phyloP scores from a whole-genome alignment of 2,113 vertebrate genomes.

The Centrocercus urophasianus region DNA sequence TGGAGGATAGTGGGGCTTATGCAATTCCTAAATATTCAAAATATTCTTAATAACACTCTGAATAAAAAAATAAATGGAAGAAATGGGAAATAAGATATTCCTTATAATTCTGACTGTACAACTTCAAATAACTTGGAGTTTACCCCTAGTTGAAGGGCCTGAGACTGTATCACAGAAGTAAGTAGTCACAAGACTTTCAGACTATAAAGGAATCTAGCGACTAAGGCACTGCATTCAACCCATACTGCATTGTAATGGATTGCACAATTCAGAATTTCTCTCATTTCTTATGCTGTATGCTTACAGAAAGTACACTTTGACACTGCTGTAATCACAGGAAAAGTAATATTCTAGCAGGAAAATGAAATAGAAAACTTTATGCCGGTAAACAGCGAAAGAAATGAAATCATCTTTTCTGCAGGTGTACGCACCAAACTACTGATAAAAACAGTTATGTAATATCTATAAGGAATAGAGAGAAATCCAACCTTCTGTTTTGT shows the following conservation, averaged over 20 bases:
- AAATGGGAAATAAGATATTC: not conserved
- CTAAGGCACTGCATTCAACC: not conserved
- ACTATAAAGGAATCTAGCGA: constrained; percentile 1
- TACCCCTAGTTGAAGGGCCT: not conserved
- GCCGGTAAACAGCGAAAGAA: constrained; percentile 45
- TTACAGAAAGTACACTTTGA: constrained; percentile 49
- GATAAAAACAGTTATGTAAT: constrained; percentile 35
- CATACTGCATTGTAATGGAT: constrained; percentile 9
- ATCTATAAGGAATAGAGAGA: constrained; percentile 45
- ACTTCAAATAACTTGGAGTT: not conserved
- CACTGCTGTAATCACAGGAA: constrained; percentile 16
- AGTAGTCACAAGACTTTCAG: constrained; percentile 46
- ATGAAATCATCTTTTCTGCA: constrained; percentile 28
- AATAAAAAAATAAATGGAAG: not conserved
- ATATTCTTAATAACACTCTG: not conserved
- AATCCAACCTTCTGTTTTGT: constrained; percentile 39
- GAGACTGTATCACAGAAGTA: not conserved
- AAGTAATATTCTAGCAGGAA: constrained; percentile 67
- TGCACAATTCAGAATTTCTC: constrained; percentile 53
- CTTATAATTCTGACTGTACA: not conserved
- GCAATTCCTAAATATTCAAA: constrained; percentile 15
- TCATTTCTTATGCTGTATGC: constrained; percentile 38
- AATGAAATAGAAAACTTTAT: constrained; percentile 39
- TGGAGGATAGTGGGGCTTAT: not conserved
- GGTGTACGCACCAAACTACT: not conserved